Base-by-base conservation (phyloP, 2,113 vertebrate species). In the Ifrita kowaldi region DNA sequence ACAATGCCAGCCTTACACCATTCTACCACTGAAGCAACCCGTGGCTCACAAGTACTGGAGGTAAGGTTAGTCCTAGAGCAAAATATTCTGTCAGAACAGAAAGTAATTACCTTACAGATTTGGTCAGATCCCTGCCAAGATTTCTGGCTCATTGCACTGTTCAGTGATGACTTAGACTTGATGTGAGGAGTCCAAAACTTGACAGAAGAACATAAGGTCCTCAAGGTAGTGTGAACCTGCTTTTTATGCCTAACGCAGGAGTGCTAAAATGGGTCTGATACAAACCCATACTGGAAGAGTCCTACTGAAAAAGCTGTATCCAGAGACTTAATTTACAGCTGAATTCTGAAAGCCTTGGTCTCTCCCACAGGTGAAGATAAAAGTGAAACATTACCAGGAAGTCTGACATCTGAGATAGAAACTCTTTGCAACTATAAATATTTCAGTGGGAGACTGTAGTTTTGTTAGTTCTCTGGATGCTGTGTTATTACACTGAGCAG, bases 1-100 rank as follows among this genome's bases (percentile, higher is more conserved):
- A 17, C 0, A 0, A 24, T 62, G 50, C 42, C n/a, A 44, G 55
- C 47, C 42, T 85, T 46, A 32, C 4, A 2, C 33, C 79, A 20
- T 53, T 52, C 37, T 57, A 15, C 53, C 42, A 10, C 42, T 37
- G 26, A 22, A 81, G 52, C 50, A 62, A 89, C 17, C 12, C 0
- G 1, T 18, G 42, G 71, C 0, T 0, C 42, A 49, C 84, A 62
- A 77, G n/a, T 17, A 33, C 20, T 82, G 42, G 47, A 59, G 47
- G 49, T 42, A 32, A 84, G 28, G n/a, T 75, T 67, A 41, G 23
- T 59, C 64, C 57, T 50, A 41, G 42, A 50, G 52, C 32, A 90
- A 79, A 55, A 76, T 37, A 47, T 4, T 62, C 32, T 33, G 17
- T 19, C 20, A 71, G 42, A 85, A 75, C 16, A 49, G 37, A 18